Conservation (phyloP, 2,888 invertebrate genomes). For the Acleris sparsana region DNA sequence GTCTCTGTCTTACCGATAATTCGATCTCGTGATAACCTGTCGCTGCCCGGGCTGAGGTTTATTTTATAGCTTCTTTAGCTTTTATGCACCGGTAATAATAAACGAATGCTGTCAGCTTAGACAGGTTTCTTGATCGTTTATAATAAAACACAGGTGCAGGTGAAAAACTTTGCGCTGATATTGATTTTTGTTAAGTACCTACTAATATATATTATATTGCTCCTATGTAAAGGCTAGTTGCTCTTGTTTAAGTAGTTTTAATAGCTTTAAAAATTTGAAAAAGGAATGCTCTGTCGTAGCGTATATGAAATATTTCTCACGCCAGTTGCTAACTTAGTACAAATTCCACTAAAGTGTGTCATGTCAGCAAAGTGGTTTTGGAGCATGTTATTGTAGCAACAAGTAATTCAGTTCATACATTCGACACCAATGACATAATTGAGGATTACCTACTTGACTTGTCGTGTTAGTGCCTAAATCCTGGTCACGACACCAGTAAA, state of each 20-base stretch:
- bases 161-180: constrained; percentile 40
- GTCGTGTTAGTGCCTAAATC: constrained; percentile 37
- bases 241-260: too few species aligned
- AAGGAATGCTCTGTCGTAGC: too few species aligned
- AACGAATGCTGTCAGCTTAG: constrained; percentile 52
- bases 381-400: constrained; percentile 1
- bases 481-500: constrained; percentile 41
- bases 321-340: background rate
- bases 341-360: background rate
- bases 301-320: background rate
- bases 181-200: too few species aligned
- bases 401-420: constrained; percentile 7
- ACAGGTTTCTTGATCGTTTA: constrained; percentile 54
- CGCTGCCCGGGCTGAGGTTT: constrained; percentile 45
- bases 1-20: constrained; percentile 53
- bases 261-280: too few species aligned
- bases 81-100: constrained; percentile 42
- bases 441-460: constrained; percentile 31
- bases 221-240: too few species aligned
- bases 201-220: too few species aligned
- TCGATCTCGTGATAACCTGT: constrained; percentile 58
- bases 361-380: background rate
- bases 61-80: constrained; percentile 27
- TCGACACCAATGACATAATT: constrained; percentile 28
- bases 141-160: too few species aligned